A percentile compares a stretch with the other conserved stretches of the same genome.
phyloP scores from a whole-genome alignment of 2,113 vertebrate genomes.

The Hydrochoerus hydrochaeris region DNA sequence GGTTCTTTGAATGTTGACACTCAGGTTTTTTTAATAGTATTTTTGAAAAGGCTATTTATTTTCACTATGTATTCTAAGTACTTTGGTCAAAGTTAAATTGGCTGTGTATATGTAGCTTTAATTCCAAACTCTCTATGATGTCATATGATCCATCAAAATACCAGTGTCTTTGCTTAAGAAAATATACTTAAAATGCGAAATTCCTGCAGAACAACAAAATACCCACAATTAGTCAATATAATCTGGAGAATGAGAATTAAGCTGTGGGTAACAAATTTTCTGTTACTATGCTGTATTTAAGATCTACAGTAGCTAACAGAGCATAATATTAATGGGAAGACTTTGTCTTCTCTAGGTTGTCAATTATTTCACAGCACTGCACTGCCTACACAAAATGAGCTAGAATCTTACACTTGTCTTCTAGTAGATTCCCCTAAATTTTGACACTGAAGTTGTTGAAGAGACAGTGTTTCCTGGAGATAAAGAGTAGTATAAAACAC shows the following conservation, averaged over 20 bases:
- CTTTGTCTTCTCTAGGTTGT: slow-evolving; percentile 36
- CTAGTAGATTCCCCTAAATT: neutral
- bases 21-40: neutral
- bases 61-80: neutral
- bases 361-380: neutral
- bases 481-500: neutral
- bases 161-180: neutral
- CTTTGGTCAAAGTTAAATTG: neutral
- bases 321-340: too few species aligned
- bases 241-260: neutral
- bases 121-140: neutral
- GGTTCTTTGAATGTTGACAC: neutral
- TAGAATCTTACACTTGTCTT: neutral
- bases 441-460: neutral
- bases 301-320: neutral
- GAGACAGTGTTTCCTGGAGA: neutral
- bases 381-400: neutral
- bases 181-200: neutral
- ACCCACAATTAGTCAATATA: neutral
- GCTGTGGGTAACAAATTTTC: neutral
- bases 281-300: neutral
- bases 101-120: neutral
- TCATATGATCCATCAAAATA: neutral
- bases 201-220: neutral
- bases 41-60: neutral